These are phyloP conservation scores for Leptinotarsa haldemani DNA, from an alignment of 2,888 invertebrate species.

Conservation along the genomic window DNA sequence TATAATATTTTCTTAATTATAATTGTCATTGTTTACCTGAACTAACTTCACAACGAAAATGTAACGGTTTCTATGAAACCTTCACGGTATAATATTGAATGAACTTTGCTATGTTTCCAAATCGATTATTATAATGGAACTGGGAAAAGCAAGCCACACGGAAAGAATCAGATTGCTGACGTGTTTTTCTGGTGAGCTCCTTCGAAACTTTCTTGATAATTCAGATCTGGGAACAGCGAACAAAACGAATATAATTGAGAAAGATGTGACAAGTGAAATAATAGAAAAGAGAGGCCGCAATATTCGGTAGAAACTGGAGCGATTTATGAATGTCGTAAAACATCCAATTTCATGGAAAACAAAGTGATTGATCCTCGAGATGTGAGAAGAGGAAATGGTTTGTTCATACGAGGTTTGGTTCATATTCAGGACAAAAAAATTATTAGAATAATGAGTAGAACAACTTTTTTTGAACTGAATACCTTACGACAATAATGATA, in stretches of 20 bases:
- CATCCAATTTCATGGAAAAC: neutral
- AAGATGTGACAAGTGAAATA: conserved; percentile 47
- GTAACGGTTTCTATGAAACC: no score
- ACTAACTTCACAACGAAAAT: neutral
- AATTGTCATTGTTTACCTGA: neutral
- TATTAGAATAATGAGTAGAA: no score
- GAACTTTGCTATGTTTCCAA: neutral
- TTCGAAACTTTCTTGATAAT: conserved; percentile 3
- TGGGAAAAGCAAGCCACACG: neutral
- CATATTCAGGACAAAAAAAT: no score
- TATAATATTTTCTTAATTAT: no score
- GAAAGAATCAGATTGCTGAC: conserved; percentile 6
- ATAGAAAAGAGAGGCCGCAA: conserved; percentile 34
- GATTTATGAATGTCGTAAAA: conserved; percentile 14
- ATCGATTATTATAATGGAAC: neutral
- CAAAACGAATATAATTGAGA: conserved; percentile 42
- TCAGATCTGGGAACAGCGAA: conserved; percentile 23
- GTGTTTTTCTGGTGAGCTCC: conserved; percentile 3
- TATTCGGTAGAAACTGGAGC: conserved; percentile 18
- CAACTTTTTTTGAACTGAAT: no score
- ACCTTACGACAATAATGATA: no score
- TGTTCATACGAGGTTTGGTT: neutral
- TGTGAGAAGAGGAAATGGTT: neutral
- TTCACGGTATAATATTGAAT: no score
- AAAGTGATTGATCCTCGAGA: conserved; percentile 10